Conservation (phyloP, 2,113 vertebrate species). For the Myiozetetes cayanensis region DNA sequence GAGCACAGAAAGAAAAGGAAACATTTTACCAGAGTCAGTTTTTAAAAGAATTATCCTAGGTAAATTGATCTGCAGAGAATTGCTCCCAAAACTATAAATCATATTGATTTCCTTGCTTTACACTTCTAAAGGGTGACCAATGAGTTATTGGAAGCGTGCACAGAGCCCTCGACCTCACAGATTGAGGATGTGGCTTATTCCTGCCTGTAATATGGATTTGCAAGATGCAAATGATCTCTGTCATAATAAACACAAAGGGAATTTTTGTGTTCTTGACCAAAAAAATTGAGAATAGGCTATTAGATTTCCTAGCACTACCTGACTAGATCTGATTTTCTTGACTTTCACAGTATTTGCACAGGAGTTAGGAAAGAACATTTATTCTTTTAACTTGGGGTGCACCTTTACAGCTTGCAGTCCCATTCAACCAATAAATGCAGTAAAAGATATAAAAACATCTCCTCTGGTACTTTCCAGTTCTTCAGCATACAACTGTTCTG, state of each 20-base stretch:
- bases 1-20: slow-evolving; percentile 55
- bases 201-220: neutral
- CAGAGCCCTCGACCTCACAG: neutral
- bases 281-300: neutral
- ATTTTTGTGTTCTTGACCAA: neutral
- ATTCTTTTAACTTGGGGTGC: neutral
- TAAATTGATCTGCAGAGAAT: slow-evolving; percentile 47
- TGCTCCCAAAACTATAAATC: slow-evolving; percentile 34
- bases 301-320: neutral
- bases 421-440: neutral
- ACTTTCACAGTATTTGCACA: neutral
- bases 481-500: neutral
- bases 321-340: neutral
- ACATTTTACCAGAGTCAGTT: slow-evolving; percentile 27
- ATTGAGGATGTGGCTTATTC: neutral
- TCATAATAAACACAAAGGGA: neutral
- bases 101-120: slow-evolving; percentile 25
- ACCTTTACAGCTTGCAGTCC: neutral
- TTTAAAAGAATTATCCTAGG: slow-evolving; percentile 38
- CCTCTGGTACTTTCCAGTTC: neutral
- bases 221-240: neutral
- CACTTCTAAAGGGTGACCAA: neutral
- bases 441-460: neutral
- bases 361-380: neutral
- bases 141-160: neutral